Conservation (phyloP, 2,797 vertebrate species). For the Tokudaia tokunoshimensis region DNA sequence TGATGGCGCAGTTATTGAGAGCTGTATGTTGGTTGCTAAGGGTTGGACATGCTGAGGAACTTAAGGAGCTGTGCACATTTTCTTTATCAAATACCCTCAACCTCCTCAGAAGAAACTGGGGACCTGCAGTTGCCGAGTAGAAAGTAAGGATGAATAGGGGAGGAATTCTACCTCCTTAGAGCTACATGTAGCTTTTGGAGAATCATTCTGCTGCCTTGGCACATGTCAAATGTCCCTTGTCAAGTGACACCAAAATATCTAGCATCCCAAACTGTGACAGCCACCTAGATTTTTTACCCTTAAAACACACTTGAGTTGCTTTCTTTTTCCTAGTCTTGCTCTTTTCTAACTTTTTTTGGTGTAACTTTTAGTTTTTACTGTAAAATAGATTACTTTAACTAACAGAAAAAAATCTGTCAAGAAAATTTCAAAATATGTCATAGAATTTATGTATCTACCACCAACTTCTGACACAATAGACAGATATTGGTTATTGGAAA, state of each 20-base stretch:
- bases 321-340: background rate
- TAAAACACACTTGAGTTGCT: background rate
- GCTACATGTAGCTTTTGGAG: background rate
- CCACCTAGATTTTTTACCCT: background rate
- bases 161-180: too few relatives aligned
- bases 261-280: accelerated
- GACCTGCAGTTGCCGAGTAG: background rate
- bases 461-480: constrained; percentile 38
- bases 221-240: accelerated
- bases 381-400: background rate
- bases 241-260: background rate
- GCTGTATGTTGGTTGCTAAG: background rate
- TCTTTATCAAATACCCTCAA: accelerated
- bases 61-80: accelerated
- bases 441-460: constrained; percentile 53
- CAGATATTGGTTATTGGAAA: constrained; percentile 66
- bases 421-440: constrained; percentile 43
- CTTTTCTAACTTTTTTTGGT: background rate
- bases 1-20: accelerated
- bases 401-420: constrained; percentile 24
- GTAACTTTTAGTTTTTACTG: background rate
- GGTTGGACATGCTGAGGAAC: accelerated
- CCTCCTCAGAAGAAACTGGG: background rate
- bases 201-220: accelerated
- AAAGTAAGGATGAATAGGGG: accelerated